These are phyloP conservation scores for Anguilla rostrata DNA, from an alignment of 2,113 vertebrate species.

Conservation along the genomic window DNA sequence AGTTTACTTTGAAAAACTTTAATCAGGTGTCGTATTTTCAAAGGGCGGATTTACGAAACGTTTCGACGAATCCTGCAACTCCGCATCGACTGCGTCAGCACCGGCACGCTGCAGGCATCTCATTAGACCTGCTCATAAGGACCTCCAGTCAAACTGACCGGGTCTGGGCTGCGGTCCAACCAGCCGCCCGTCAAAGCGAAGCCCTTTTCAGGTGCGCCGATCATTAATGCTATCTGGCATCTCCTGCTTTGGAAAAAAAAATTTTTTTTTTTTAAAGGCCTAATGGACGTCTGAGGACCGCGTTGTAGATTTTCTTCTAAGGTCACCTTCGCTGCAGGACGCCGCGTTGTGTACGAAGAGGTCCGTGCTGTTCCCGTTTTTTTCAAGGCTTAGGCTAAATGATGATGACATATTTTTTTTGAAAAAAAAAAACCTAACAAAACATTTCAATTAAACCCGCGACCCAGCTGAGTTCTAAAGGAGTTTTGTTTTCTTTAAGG, in stretches of 20 bases:
- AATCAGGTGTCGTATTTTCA: not conserved
- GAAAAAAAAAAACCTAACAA: no score
- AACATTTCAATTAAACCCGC: no score
- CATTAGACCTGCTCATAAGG: not conserved
- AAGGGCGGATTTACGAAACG: not conserved
- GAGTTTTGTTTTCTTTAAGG: no score
- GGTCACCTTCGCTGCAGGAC: not conserved
- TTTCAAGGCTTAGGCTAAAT: no score
- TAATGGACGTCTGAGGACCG: not conserved
- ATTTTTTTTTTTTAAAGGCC: no score
- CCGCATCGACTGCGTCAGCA: not conserved
- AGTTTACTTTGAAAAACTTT: not conserved
- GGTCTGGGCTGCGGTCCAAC: not conserved
- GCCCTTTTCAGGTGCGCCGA: not conserved
- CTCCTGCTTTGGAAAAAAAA: not conserved
- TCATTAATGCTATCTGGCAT: not conserved
- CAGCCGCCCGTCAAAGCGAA: not conserved
- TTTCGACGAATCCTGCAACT: not conserved
- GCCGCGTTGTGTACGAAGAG: not conserved
- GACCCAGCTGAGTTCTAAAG: no score
- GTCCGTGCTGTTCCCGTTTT: not conserved
- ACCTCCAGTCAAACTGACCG: not conserved
- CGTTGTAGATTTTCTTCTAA: not conserved
- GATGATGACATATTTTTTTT: no score
- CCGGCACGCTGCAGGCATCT: not conserved